Conservation (phyloP, 2,888 invertebrate genomes). For the Frankliniella intonsa region DNA sequence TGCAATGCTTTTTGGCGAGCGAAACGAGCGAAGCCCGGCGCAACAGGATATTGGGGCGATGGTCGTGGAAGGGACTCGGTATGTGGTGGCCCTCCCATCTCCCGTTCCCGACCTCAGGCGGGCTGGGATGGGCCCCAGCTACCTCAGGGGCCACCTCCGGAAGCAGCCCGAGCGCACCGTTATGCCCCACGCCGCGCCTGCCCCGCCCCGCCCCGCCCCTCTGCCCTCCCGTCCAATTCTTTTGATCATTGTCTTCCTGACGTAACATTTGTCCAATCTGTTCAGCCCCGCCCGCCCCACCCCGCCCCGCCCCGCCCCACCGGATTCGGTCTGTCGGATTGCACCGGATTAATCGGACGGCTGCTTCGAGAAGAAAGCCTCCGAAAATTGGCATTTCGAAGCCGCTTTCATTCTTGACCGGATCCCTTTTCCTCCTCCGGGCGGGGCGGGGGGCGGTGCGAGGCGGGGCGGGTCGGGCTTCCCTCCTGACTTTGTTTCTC, state of each 20-base stretch:
- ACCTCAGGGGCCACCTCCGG: too few relatives aligned
- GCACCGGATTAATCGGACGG: conserved; percentile 21
- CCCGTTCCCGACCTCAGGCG: too few relatives aligned
- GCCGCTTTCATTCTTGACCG: conserved; percentile 1
- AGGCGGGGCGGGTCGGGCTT: background rate
- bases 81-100: too few relatives aligned
- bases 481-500: background rate
- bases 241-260: conserved; percentile 12
- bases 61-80: too few relatives aligned
- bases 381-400: conserved; percentile 22
- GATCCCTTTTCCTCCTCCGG: too few relatives aligned
- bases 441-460: too few relatives aligned
- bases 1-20: too few relatives aligned
- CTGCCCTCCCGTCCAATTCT: background rate
- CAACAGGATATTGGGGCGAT: too few relatives aligned
- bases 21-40: too few relatives aligned
- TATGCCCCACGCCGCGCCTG: background rate
- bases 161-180: too few relatives aligned
- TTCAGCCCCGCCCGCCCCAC: too few relatives aligned
- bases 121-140: too few relatives aligned
- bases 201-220: background rate
- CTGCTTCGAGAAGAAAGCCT: conserved; percentile 1
- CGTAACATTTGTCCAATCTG: conserved; percentile 15
- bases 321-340: conserved; percentile 14
- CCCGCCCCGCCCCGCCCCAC: background rate